These are phyloP conservation scores for Aphis gossypii DNA, from an alignment of 1,140 invertebrate genomes.

Conservation along the genomic window DNA sequence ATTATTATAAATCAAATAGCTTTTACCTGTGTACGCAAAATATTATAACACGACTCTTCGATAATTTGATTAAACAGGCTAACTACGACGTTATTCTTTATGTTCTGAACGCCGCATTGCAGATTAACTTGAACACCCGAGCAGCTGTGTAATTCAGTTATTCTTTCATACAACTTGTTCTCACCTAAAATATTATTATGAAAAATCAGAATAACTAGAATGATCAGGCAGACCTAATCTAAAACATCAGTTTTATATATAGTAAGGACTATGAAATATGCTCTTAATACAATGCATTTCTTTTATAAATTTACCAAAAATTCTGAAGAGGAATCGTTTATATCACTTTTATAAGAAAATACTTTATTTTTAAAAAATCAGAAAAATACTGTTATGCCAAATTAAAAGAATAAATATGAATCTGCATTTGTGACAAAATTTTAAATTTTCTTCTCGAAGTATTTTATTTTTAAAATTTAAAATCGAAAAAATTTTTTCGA, in stretches of 20 bases:
- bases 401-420: not conserved
- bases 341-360: too few relatives aligned
- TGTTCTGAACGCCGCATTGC: slow-evolving; percentile 84
- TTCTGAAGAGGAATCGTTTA: not conserved
- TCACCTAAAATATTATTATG: slow-evolving; percentile 9
- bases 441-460: not conserved
- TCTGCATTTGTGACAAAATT: too few relatives aligned
- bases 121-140: slow-evolving; percentile 88
- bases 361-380: too few relatives aligned
- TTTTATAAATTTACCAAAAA: too few relatives aligned
- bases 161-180: slow-evolving; percentile 67
- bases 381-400: not conserved
- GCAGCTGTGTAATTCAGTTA: slow-evolving; percentile 84
- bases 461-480: not conserved
- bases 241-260: too few relatives aligned
- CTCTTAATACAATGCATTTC: too few relatives aligned
- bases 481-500: not conserved
- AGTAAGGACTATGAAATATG: too few relatives aligned
- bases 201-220: too few relatives aligned
- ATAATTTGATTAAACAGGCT: slow-evolving; percentile 90
- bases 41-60: slow-evolving; percentile 89
- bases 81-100: slow-evolving; percentile 80
- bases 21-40: slow-evolving; percentile 80
- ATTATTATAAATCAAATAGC: not conserved
- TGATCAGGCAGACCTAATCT: too few relatives aligned